phyloP scores from a whole-genome alignment of 1,140 invertebrate genomes.

The Penaeus indicus region DNA sequence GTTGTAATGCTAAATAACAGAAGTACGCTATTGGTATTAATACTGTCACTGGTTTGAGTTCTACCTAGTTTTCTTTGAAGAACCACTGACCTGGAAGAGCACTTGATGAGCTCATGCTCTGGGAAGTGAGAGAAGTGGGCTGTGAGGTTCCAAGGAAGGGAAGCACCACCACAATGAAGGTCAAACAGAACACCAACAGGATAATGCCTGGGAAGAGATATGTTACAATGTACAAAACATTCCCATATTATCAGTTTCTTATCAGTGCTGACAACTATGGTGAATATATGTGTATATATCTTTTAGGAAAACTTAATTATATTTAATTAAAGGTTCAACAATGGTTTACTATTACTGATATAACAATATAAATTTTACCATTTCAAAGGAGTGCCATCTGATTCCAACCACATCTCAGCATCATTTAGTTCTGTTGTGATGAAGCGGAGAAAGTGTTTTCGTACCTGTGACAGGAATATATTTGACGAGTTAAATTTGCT shows the following conservation, averaged over 20 bases:
- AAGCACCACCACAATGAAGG: conserved; percentile 79
- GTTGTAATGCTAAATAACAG: too few species aligned
- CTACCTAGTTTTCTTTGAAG: too few species aligned
- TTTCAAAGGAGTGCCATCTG: conserved; percentile 90
- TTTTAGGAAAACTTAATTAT: too few species aligned
- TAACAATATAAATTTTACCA: conserved; percentile 74
- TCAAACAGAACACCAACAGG: conserved; percentile 96
- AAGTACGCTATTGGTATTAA: too few species aligned
- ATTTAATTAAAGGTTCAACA: too few species aligned
- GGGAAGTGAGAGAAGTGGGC: conserved; percentile 96
- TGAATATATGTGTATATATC: too few species aligned
- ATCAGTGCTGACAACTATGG: too few species aligned
- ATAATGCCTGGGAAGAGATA: conserved; percentile 80
- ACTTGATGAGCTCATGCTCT: conserved; percentile 79
- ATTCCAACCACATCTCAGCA: conserved; percentile 96
- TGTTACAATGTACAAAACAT: too few species aligned
- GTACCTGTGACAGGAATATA: conserved; percentile 76
- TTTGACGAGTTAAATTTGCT: too few species aligned
- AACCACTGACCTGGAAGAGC: conserved; percentile 38
- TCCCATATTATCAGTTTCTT: too few species aligned
- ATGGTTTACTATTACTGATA: too few species aligned
- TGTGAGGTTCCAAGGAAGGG: conserved; percentile 92
- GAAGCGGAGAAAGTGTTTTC: conserved; percentile 89
- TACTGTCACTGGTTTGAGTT: too few species aligned
- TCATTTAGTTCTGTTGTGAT: conserved; percentile 85